A percentile compares a stretch with the other conserved stretches of the same genome.
These are phyloP conservation scores for Austrolebias charrua DNA, from an alignment of 2,797 vertebrate genomes.

Conservation along the genomic window DNA sequence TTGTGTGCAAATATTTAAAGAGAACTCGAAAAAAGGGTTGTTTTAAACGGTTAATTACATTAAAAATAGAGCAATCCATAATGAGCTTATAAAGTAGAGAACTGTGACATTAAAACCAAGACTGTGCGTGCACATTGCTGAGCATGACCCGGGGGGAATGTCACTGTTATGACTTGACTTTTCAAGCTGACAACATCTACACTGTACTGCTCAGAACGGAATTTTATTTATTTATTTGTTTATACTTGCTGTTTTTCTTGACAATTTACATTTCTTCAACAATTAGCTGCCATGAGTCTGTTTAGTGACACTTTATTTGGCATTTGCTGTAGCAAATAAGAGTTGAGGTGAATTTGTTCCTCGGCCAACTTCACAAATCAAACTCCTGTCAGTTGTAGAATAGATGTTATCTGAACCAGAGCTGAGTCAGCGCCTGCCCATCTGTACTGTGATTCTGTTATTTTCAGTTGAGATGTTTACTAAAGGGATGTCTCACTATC, in stretches of 20 bases:
- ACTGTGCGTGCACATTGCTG: background rate
- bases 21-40: no score
- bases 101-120: conserved; percentile 3
- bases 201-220: background rate
- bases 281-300: conserved; percentile 4
- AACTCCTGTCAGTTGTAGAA: conserved; percentile 29
- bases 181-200: conserved; percentile 30
- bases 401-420: conserved; percentile 26
- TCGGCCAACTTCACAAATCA: conserved; percentile 29
- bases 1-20: no score
- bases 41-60: no score
- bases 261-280: conserved; percentile 5
- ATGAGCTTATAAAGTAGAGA: background rate
- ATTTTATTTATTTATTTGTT: background rate
- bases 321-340: conserved; percentile 11
- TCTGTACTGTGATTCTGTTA: conserved; percentile 34
- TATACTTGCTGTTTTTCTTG: background rate
- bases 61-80: no score
- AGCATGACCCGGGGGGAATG: conserved; percentile 1
- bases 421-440: conserved; percentile 41
- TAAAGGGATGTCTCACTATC: conserved; percentile 17
- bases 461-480: conserved; percentile 19
- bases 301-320: conserved; percentile 14
- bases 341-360: background rate
- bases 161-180: conserved; percentile 5